Base-by-base conservation (phyloP, 2,888 invertebrate genomes). In the Spisula subtruncata region DNA sequence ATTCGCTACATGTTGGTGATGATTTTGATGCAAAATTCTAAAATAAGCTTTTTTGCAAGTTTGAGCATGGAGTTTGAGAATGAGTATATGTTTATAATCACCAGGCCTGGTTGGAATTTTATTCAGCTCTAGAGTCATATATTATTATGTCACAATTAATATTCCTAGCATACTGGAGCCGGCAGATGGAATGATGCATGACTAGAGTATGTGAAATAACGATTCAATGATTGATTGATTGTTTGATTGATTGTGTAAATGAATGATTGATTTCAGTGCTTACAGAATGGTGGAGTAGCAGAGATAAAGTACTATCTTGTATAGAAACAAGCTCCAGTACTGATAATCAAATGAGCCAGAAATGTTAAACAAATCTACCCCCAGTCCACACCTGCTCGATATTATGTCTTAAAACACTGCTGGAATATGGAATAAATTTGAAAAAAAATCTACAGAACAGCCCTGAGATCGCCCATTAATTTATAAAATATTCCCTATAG, bases 341-440 rank as follows among this genome's bases (percentile, higher is more conserved):
- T 25, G 60, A 66, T 25, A 66, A 25, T 25, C n/a, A 66, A 66
- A 66, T 66, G 60, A 66, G 25, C 60, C 60, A 66, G 60, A 66
- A 66, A n/a, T 66, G 25, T 66, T 66, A 66, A 66, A 25, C 60
- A 25, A 66, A 66, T 66, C 0, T 25, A 66, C 20, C 60, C n/a
- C 20, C 25, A 25, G n/a, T n/a, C 25, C 25, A 25, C 60, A 66
- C 60, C 60, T 66, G 60, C 60, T 66, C 10, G 0, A 66, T n/a
- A 25, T 66, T 60, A 25, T 66, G 60, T 66, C 41, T 41, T 25
- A 6, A 66, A 66, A 66, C 18, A 56, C 60, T 25, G 60, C 10
- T 66, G 12, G 25, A 16, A 66, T n/a, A 75, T 66, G 12, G 25
- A 16, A 66, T n/a, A 75, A 32, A 32, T 32, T 75, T 32, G 32